Base-by-base conservation (phyloP, 2,797 vertebrate species). In the Sebastes nivosus region DNA sequence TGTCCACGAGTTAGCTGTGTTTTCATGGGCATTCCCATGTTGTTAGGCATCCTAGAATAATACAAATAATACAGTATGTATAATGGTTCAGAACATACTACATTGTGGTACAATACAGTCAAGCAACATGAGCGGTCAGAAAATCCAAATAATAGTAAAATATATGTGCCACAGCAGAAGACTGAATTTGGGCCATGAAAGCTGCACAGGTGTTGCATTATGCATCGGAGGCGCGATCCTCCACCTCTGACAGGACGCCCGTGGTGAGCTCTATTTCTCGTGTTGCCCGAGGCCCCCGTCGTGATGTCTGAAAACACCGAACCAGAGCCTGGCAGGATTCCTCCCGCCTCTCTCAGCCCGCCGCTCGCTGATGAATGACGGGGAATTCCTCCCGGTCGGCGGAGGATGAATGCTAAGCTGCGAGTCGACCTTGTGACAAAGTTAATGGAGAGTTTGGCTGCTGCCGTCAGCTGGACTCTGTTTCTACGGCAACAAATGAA, bases 401-500 rank as follows among this genome's bases (percentile, higher is more conserved):
- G 0, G n/a, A 64, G 32, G 77, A 87, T 74, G 77, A 74, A 83
- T 72, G 67, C 63, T 27, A 42, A 82, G 70, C 29, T 46, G 69
- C 81, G 0, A 13, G 67, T n/a, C 36, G 79, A 89, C 90, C 92
- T 93, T 91, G 88, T 64, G 8, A 29, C 78, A 91, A 89, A 88
- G 89, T 92, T 88, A 92, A 90, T 88, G 80, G 11, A 42, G 38
- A 13, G 3, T 69, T 65, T 72, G 63, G 52, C 68, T 73, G 72
- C 64, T 6, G 63, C 55, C 59, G 3, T 36, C 22, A 22, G 25
- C 4, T 14, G 29, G 13, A 25, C 38, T 1, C 30, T 24, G 13
- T 3, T 14, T 12, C 12, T 8, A 4, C 57, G 67, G 30, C 55
- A 54, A 54, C 20, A 55, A 38, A 75, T 67, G 24, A 57, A 64